Base-by-base conservation (phyloP, 2,113 vertebrate species). In the Dolichallabes microphthalmus region DNA sequence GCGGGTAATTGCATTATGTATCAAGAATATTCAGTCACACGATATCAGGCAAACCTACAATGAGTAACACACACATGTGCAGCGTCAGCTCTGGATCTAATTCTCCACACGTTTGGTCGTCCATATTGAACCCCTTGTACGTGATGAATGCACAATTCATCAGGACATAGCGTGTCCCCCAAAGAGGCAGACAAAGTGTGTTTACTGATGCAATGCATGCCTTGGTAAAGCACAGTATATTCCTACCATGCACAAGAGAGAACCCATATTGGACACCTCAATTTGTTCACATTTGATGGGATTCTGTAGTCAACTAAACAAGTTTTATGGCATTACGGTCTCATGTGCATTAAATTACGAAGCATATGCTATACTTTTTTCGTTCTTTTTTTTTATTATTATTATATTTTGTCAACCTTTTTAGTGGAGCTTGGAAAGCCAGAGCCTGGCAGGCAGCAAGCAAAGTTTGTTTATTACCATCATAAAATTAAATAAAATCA, bases 401-500 rank as follows among this genome's bases (percentile, higher is more conserved):
- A n/a, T 15, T 53, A 45, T 82, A 30, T 58, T 86, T 76, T n/a
- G n/a, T 69, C 30, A 25, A n/a, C 73, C 53, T 68, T 35, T 57
- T 57, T 55, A 30, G 25, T 32, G 50, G 30, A 30, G 50, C 58
- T 15, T 45, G 25, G 82, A 63, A 73, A 45, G 20, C 11, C 20
- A 80, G 39, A 52, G 82, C 9, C 57, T 68, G 53, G 25, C 0
- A 71, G 45, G 75, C 32, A 12, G 76, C 53, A 77, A 74, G 66
- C 39, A 79, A 64, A 80, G 82, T 87, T 87, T 87, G 86, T 87
- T 87, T 87, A 87, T 87, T 80, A 84, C 82, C 32, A 50, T 84
- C 82, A 80, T 87, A 84, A 87, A 87, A 87, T 87, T 80, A 87
- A 87, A 87, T 87, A 83, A 87, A 80, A 74, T 80, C 57, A 74